A percentile compares a stretch with the other conserved stretches of the same genome.
phyloP scores from a whole-genome alignment of 1,140 invertebrate genomes.

The Drosophila ficusphila region DNA sequence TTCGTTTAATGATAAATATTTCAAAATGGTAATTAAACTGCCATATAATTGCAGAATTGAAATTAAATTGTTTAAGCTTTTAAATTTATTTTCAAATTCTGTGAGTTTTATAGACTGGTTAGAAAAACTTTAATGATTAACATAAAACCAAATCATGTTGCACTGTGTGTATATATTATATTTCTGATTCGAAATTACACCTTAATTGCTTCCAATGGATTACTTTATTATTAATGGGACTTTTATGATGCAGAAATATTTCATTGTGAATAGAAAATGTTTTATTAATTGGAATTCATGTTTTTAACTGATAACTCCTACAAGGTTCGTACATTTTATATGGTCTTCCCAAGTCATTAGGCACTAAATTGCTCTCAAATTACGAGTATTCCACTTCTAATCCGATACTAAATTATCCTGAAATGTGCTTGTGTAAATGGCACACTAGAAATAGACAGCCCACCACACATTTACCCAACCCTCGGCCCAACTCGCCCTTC shows the following conservation, averaged over 20 bases:
- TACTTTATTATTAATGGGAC: not conserved
- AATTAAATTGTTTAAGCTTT: constrained; percentile 1
- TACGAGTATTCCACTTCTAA: constrained; percentile 36
- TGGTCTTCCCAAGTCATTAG: constrained; percentile 21
- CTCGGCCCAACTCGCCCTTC: not conserved
- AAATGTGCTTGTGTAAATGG: constrained; percentile 21
- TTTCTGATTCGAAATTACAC: too few relatives aligned
- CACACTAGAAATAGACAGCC: constrained; percentile 14
- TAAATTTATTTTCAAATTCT: constrained; percentile 1
- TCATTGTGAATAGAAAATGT: not conserved
- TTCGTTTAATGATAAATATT: not conserved
- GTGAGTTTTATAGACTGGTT: too few relatives aligned
- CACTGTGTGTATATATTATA: too few relatives aligned
- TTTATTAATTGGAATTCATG: not conserved
- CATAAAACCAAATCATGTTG: too few relatives aligned
- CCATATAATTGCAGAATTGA: constrained; percentile 22
- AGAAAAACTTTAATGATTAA: too few relatives aligned
- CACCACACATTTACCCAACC: constrained; percentile 1
- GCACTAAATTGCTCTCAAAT: constrained; percentile 42
- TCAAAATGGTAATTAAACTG: constrained; percentile 20
- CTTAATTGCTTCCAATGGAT: too few relatives aligned
- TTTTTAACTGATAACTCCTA: not conserved
- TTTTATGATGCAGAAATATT: not conserved
- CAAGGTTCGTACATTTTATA: not conserved
- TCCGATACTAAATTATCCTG: constrained; percentile 34